phyloP scores from a whole-genome alignment of 2,113 vertebrate species.

The Cyrtonyx montezumae region DNA sequence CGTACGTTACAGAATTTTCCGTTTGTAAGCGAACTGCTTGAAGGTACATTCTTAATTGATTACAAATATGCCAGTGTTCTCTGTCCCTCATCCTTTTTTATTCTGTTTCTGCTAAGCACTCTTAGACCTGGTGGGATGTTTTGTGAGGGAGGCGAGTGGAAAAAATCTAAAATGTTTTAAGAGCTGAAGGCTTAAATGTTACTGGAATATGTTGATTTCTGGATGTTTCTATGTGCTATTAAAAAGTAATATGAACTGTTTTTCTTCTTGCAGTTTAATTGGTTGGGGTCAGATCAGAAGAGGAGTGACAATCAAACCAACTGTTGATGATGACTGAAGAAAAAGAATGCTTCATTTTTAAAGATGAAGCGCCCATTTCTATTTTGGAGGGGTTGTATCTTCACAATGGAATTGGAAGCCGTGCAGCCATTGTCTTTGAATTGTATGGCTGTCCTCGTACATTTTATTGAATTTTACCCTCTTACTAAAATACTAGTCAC shows the following conservation, averaged over 20 bases:
- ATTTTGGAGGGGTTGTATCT: slow-evolving; percentile 58
- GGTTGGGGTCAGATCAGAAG: slow-evolving; percentile 99
- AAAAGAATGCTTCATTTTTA: slow-evolving; percentile 57
- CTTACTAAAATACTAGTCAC: slow-evolving; percentile 69
- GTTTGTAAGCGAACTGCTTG: not conserved
- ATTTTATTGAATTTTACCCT: slow-evolving; percentile 67
- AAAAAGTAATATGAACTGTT: not conserved
- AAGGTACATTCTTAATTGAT: not conserved
- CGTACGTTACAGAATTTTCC: not conserved
- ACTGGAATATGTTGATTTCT: not conserved
- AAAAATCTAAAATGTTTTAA: not conserved
- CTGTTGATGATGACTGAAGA: slow-evolving; percentile 95
- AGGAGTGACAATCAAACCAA: slow-evolving; percentile 98
- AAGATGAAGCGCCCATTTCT: slow-evolving; percentile 58
- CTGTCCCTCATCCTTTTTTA: not conserved
- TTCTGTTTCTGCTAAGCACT: not conserved
- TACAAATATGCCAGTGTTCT: not conserved
- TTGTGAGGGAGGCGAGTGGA: not conserved
- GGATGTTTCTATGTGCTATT: not conserved
- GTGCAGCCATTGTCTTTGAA: slow-evolving; percentile 48
- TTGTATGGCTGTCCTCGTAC: slow-evolving; percentile 60
- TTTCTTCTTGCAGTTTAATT: slow-evolving; percentile 88
- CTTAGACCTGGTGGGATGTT: not conserved
- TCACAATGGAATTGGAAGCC: slow-evolving; percentile 66
- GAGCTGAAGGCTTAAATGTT: not conserved